Evolutionary conservation across 2,113 vertebrate species (phyloP).

Genomic region (Dicrurus megarhynchus): DNA sequence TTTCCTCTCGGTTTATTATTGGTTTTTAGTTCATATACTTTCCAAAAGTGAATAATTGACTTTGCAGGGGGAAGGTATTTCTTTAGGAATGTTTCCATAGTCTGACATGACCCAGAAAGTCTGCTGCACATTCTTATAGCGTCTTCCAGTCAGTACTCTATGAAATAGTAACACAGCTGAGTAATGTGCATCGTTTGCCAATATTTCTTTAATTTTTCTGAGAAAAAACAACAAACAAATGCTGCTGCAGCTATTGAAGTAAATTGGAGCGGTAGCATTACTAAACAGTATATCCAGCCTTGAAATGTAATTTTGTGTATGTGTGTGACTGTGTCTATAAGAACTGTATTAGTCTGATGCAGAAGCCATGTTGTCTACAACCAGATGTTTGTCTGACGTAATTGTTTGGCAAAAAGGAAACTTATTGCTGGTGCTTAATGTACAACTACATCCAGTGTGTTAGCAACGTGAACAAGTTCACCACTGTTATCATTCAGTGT

Average conservation of each 20-base stretch:
- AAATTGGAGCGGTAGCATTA: constrained; percentile 47
- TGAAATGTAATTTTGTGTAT: constrained; percentile 61
- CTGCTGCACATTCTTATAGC: constrained; percentile 48
- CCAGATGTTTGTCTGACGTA: constrained; percentile 63
- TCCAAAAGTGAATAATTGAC: constrained; percentile 33
- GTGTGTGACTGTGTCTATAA: constrained; percentile 57
- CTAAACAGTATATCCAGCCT: constrained; percentile 70
- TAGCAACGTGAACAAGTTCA: constrained; percentile 50
- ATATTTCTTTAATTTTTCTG: constrained; percentile 28
- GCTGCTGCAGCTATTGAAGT: constrained; percentile 46
- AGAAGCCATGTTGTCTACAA: constrained; percentile 61
- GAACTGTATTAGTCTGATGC: constrained; percentile 62
- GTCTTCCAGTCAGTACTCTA: constrained; percentile 61
- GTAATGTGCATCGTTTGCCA: constrained; percentile 41
- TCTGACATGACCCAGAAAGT: constrained; percentile 44
- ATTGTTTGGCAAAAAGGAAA: constrained; percentile 56
- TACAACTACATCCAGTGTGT: constrained; percentile 54
- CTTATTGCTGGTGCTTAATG: constrained; percentile 63
- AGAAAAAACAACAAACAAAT: constrained; percentile 32
- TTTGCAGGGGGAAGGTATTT: constrained; percentile 47
- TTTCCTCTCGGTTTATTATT: constrained; percentile 9
- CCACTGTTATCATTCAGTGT: constrained; percentile 59
- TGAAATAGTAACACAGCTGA: constrained; percentile 37
- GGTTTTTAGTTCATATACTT: constrained; percentile 40
- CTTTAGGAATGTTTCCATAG: constrained; percentile 45